Conservation (phyloP, 2,797 vertebrate species). For the Helarctos malayanus region DNA sequence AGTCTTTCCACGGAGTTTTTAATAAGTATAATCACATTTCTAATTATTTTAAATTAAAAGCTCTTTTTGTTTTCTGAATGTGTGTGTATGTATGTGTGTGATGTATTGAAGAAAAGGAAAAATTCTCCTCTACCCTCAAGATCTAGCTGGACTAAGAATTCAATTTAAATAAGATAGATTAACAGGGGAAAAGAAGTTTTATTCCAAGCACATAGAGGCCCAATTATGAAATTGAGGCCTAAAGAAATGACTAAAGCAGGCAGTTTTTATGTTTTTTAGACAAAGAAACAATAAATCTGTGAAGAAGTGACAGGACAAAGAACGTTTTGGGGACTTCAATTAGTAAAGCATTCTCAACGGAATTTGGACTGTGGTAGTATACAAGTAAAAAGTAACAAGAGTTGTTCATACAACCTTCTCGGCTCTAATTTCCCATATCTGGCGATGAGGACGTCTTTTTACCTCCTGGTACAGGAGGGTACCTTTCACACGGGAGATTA, state of each 20-base stretch:
- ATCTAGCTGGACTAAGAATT: not conserved
- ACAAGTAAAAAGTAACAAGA: not conserved
- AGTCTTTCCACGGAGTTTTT: not conserved
- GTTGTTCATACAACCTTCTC: not conserved
- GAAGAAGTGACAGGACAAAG: not conserved
- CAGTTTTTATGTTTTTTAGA: not conserved
- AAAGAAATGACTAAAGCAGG: not conserved
- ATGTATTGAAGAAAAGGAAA: not conserved
- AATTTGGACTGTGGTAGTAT: not conserved
- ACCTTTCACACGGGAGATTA: not conserved
- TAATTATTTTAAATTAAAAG: constrained; percentile 38
- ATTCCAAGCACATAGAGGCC: not conserved
- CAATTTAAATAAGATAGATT: not conserved
- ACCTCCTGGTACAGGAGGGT: not conserved
- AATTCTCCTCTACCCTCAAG: not conserved
- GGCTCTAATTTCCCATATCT: not conserved
- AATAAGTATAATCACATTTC: not conserved
- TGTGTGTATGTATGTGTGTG: not conserved
- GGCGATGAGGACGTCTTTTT: not conserved
- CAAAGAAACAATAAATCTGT: not conserved
- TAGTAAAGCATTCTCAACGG: not conserved
- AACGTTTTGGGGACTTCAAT: not conserved
- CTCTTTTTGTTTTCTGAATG: not conserved
- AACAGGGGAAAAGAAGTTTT: not conserved
- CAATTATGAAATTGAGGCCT: not conserved